Conservation (phyloP, 2,113 vertebrate species). For the Tor tambroides region DNA sequence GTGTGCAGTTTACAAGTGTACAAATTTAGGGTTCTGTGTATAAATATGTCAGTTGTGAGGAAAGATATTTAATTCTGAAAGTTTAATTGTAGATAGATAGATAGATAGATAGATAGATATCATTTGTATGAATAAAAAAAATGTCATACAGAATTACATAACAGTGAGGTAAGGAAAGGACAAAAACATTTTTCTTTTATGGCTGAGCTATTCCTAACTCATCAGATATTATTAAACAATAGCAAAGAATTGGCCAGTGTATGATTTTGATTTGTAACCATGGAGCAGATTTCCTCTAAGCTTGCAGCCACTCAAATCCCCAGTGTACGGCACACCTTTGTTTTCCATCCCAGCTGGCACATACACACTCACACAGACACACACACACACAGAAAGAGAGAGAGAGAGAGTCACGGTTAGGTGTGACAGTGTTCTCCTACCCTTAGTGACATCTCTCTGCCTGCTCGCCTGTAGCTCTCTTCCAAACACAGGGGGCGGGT, state of each 20-base stretch:
- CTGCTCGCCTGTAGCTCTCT: slow-evolving; percentile 17
- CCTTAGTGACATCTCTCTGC: slow-evolving; percentile 19
- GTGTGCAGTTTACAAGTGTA: too few relatives aligned
- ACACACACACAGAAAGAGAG: slow-evolving; percentile 7
- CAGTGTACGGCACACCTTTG: slow-evolving; percentile 40
- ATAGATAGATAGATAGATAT: neutral
- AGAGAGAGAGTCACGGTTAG: slow-evolving; percentile 10
- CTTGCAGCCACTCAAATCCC: neutral
- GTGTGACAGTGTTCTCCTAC: slow-evolving; percentile 40
- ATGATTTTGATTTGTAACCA: slow-evolving; percentile 16
- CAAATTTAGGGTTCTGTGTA: too few relatives aligned
- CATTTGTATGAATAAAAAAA: neutral
- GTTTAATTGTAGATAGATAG: too few relatives aligned
- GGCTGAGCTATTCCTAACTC: neutral
- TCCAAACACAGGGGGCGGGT: slow-evolving; percentile 73
- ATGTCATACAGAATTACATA: neutral
- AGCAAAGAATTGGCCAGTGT: slow-evolving; percentile 2
- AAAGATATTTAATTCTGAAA: too few relatives aligned
- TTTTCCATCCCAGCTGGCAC: slow-evolving; percentile 24
- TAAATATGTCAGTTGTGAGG: too few relatives aligned
- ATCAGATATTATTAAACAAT: neutral
- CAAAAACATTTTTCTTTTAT: neutral
- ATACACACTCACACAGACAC: neutral
- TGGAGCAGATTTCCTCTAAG: slow-evolving; percentile 41
- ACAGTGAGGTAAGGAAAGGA: neutral